phyloP scores from a whole-genome alignment of 2,888 invertebrate species.

The Odontocolon sp. region DNA sequence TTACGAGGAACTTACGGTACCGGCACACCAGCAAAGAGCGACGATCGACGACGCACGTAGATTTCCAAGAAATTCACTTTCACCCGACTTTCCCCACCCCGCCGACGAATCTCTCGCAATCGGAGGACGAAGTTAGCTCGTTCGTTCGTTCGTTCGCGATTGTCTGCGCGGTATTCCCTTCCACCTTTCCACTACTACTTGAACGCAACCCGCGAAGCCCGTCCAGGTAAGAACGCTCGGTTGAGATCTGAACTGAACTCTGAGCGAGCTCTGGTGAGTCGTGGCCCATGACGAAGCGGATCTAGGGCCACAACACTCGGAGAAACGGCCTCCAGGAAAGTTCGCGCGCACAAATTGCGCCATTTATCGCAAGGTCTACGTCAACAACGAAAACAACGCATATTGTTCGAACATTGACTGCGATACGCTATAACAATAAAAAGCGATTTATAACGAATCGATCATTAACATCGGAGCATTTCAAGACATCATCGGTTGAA shows the following conservation, averaged over 20 bases:
- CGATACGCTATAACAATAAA: no score
- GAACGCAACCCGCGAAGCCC: constrained; percentile 16
- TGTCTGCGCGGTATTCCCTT: constrained; percentile 15
- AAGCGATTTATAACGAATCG: no score
- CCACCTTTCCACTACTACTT: constrained; percentile 9
- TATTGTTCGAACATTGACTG: no score
- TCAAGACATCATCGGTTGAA: background rate
- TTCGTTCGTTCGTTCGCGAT: constrained; percentile 15
- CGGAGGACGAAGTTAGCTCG: constrained; percentile 5
- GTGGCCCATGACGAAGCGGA: constrained; percentile 41
- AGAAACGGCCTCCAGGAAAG: constrained; percentile 2
- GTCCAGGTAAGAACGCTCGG: background rate
- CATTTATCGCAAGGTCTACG: background rate
- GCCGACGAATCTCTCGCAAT: constrained; percentile 55
- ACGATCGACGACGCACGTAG: constrained; percentile 66
- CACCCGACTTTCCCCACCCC: constrained; percentile 68
- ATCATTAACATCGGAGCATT: background rate
- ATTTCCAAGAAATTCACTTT: constrained; percentile 80
- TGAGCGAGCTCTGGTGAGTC: constrained; percentile 25
- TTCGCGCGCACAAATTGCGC: constrained; percentile 17
- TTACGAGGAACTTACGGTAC: constrained; percentile 57
- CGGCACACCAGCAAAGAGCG: constrained; percentile 7
- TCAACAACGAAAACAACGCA: no score
- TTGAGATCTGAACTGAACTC: constrained; percentile 11
- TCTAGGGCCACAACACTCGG: constrained; percentile 1